These are phyloP conservation scores for Aurelia aurita complex sp. Pacific DNA, from an alignment of 30 jellyfish, hydroid and myxozoan species.

Conservation along the genomic window DNA sequence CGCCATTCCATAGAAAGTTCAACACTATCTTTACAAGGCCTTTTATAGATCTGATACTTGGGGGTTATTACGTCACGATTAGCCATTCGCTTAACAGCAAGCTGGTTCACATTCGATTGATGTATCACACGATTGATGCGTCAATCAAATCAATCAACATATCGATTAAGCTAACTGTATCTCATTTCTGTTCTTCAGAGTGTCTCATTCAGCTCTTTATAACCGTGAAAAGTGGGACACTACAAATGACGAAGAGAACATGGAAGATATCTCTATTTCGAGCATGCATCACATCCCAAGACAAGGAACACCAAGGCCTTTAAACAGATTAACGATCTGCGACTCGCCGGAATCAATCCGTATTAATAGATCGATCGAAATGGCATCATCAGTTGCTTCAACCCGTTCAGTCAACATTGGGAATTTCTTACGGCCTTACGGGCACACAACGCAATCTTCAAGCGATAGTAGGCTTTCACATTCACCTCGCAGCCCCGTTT, in stretches of 20 bases:
- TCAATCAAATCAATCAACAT: constrained; percentile 1
- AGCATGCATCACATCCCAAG: constrained; percentile 8
- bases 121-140: not conserved
- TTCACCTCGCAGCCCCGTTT: not conserved
- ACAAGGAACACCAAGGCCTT: constrained; percentile 10
- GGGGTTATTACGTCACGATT: too few relatives aligned
- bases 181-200: constrained; percentile 11
- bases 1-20: too few relatives aligned
- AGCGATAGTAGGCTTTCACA: constrained; percentile 45
- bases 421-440: constrained; percentile 15
- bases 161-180: not conserved
- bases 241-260: constrained; percentile 22
- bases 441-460: constrained; percentile 28
- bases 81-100: not conserved
- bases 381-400: constrained; percentile 12
- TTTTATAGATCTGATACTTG: too few relatives aligned
- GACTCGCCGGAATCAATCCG: constrained; percentile 37
- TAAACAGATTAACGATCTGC: constrained; percentile 8
- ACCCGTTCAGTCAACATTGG: constrained; percentile 14
- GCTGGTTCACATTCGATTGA: not conserved
- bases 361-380: constrained; percentile 25
- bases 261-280: constrained; percentile 10
- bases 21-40: too few relatives aligned
- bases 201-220: constrained; percentile 36
- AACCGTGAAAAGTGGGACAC: constrained; percentile 34